Evolutionary conservation across 2,888 invertebrate genomes (phyloP), one percentile per base, ranked within the genome.

Genomic region (Parthenolecanium corni): DNA sequence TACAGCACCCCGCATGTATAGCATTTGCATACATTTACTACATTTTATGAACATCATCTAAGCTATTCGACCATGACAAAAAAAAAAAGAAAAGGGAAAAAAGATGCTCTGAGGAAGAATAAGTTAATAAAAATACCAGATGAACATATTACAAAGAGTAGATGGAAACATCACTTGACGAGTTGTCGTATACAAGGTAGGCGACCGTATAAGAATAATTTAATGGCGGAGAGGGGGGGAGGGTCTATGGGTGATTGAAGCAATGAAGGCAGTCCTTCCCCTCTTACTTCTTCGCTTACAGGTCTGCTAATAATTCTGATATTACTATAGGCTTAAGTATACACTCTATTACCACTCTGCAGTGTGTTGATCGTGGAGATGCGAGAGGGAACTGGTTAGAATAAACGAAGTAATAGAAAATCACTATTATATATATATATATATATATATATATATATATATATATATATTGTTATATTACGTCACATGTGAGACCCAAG

Each of bases 81-180:
- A n/a, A n/a, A n/a, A n/a, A n/a, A n/a, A n/a, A n/a, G n/a, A n/a
- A n/a, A 31, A 49, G 23, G 23, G 23, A 14, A 49, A 49, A 49
- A 16, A 11, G 49, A 49, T 49, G 49, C 21, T 49, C n/a, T 49
- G 21, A 49, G 49, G 5, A 21, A 21, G 49, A 49, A 49, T 49
- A 3, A 49, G 49, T 49, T 49, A 49, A 49, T 49, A 49, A 31
- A 44, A 49, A 49, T 49, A 49, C 49, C 20, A 49, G 21, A 49
- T 49, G 49, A 49, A 49, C 49, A 49, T 49, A 49, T 49, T 49
- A 49, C 49, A 25, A 52, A 52, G 31, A 52, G 31, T 31, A 25
- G 36, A 52, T 52, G 52, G 52, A 52, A 52, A 52, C 52, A 52
- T 52, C 52, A 52, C 52, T 52, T 36, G 52, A 52, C 52, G 52